These are phyloP conservation scores for Spinus olivaceus DNA, from an alignment of 2,797 vertebrate species.

Conservation along the genomic window DNA sequence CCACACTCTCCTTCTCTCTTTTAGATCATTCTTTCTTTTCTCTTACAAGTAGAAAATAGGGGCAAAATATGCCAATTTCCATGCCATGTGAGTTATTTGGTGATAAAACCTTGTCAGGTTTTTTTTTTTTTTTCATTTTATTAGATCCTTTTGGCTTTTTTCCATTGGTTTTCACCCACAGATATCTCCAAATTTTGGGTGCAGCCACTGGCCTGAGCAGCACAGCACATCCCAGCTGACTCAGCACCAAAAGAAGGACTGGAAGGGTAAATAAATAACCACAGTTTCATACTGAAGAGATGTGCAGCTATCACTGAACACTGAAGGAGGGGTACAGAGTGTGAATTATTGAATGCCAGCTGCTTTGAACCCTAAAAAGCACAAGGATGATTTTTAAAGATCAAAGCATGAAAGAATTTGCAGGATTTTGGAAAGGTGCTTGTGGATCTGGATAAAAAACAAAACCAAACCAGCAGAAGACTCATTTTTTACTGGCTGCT, in stretches of 20 bases:
- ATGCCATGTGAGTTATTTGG: fast-evolving
- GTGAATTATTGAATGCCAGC: neutral
- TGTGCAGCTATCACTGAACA: neutral
- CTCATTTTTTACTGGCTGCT: neutral
- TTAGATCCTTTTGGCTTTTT: fast-evolving
- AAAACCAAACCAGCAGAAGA: neutral
- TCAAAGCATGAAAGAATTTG: neutral
- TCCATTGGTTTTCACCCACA: fast-evolving
- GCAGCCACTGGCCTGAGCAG: neutral
- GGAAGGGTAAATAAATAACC: neutral
- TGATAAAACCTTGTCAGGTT: neutral
- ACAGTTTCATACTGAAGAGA: neutral
- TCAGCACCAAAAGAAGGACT: neutral
- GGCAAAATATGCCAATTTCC: neutral
- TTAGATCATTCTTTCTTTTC: neutral
- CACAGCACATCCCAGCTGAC: neutral
- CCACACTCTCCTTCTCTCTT: neutral
- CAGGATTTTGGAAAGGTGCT: neutral
- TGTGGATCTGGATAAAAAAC: neutral
- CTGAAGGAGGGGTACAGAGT: neutral
- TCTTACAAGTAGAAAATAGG: neutral
- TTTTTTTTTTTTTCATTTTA: neutral
- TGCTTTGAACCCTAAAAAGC: neutral
- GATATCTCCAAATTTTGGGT: neutral
- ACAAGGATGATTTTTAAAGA: too few species aligned